These are phyloP conservation scores for Cynocephalus volans DNA, from an alignment of 2,113 vertebrate species.

Conservation along the genomic window DNA sequence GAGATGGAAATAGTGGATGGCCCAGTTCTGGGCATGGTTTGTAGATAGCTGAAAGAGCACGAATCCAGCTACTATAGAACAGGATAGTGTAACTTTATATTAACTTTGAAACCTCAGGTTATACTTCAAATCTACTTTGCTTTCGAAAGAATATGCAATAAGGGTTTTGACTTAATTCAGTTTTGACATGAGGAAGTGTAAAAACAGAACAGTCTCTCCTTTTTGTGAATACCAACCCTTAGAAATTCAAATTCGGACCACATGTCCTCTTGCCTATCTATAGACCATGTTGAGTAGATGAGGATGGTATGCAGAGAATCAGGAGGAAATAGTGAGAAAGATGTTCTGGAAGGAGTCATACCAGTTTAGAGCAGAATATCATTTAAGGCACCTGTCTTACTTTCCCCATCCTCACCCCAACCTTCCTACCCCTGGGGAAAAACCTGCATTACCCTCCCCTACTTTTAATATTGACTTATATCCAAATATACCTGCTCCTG, in stretches of 20 bases:
- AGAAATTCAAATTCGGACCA: conserved; percentile 18
- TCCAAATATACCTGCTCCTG: not conserved
- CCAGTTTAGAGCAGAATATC: not conserved
- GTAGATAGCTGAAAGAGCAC: not conserved
- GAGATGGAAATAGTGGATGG: not conserved
- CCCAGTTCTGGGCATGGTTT: not conserved
- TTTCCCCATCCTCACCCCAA: not conserved
- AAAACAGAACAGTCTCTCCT: not conserved
- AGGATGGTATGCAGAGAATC: not conserved
- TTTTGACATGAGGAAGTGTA: not conserved
- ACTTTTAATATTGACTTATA: conserved; percentile 2
- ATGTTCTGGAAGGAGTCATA: not conserved
- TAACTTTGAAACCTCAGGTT: conserved; percentile 14
- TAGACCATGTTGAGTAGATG: not conserved
- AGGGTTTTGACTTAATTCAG: not conserved
- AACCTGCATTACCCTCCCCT: not conserved
- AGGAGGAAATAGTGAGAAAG: not conserved
- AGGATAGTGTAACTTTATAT: not conserved
- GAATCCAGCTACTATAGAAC: not conserved
- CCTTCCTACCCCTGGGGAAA: not conserved
- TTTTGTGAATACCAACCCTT: not conserved
- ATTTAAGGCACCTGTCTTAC: not conserved
- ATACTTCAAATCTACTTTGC: not conserved
- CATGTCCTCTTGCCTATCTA: not conserved
- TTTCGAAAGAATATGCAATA: not conserved